These are phyloP conservation scores for Tinea trinotella DNA, from an alignment of 2,888 invertebrate genomes.

Conservation along the genomic window DNA sequence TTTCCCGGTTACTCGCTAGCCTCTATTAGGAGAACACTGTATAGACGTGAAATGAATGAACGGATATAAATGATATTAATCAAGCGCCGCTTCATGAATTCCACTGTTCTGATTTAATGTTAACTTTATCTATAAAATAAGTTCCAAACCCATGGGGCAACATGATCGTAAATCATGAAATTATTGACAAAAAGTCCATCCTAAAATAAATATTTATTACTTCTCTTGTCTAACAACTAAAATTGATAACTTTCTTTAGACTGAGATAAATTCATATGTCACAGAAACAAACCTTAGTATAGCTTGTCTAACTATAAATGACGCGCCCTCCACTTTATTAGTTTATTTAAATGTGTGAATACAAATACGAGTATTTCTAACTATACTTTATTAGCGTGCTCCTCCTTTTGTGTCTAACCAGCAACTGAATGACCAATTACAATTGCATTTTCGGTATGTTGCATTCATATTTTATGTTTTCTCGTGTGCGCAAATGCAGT, in stretches of 20 bases:
- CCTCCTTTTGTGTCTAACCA: no score
- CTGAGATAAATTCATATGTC: neutral
- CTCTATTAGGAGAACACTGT: slow-evolving; percentile 27
- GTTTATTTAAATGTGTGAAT: no score
- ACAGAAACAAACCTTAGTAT: neutral
- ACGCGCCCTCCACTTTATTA: no score
- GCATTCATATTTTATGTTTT: no score
- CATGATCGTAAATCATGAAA: neutral
- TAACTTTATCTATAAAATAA: neutral
- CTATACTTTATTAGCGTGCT: no score
- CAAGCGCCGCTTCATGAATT: neutral
- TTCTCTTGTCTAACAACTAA: neutral
- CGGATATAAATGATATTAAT: slow-evolving; percentile 15
- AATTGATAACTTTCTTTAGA: neutral
- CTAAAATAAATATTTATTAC: neutral
- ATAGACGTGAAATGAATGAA: slow-evolving; percentile 14
- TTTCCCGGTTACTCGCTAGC: slow-evolving; percentile 30
- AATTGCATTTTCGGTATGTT: no score
- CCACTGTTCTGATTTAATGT: neutral
- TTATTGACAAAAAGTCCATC: neutral
- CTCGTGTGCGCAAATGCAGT: no score
- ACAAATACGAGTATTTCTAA: no score
- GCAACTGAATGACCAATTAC: no score
- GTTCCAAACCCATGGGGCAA: neutral
- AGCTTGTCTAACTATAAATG: no score